Percentiles rank a stretch among this genome's conserved stretches.
phyloP scores from a whole-genome alignment of 2,113 vertebrate genomes.

The Podilymbus podiceps region DNA sequence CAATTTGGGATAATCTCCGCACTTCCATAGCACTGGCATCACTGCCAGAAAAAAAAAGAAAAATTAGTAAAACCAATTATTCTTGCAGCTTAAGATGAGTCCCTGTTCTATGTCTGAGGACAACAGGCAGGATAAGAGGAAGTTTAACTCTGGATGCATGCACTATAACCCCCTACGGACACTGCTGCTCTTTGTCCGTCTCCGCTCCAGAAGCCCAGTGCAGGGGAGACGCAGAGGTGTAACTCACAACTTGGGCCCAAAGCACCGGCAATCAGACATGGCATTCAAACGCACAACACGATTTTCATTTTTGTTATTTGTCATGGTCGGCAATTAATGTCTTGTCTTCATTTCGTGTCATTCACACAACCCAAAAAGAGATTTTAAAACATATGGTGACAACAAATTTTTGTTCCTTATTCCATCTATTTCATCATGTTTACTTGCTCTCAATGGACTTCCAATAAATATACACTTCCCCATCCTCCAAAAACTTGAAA shows the following conservation, averaged over 20 bases:
- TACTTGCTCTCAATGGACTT: neutral
- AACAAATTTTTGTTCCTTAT: neutral
- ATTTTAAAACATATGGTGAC: neutral
- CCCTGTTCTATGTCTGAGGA: neutral
- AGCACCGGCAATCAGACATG: neutral
- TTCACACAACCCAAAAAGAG: neutral
- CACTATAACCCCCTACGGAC: too few relatives aligned
- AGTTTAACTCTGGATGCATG: neutral
- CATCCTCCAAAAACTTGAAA: neutral
- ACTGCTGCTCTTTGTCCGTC: neutral
- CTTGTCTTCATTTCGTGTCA: neutral
- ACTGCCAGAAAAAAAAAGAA: neutral
- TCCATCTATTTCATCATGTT: neutral
- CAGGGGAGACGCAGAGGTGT: neutral
- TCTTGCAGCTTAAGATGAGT: neutral
- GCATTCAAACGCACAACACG: neutral
- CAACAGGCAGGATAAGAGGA: neutral
- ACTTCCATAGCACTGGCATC: neutral
- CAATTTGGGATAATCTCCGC: neutral
- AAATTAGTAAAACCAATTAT: neutral
- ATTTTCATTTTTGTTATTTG: neutral
- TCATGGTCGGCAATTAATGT: neutral
- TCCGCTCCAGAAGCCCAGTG: neutral
- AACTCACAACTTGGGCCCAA: neutral
- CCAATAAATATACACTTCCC: neutral